Evolutionary conservation across 1,140 invertebrate species (phyloP), one percentile per base, ranked within the genome.

Genomic region (Meteorus sp.): DNA sequence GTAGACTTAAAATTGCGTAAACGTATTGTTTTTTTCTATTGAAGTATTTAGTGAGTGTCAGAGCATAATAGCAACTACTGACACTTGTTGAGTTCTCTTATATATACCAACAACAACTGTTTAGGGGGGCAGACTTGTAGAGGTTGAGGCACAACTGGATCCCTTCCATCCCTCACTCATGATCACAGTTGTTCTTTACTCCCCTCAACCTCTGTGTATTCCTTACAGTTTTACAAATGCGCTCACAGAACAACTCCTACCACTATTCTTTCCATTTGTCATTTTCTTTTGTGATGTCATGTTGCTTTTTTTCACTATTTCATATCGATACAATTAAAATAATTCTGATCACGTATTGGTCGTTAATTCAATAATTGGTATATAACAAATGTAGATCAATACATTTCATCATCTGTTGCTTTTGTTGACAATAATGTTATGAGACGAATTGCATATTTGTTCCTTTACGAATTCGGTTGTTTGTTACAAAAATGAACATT

Each of bases 31-130:
- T 20, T 31, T 4, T 13, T 27, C 11, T 39, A 29, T 45, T n/a
- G 25, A 23, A 25, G 35, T 63, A 68, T 68, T 67, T 71, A 63
- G 63, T n/a, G n/a, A n/a, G 59, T 63, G 64, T 62, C 60, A 59
- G 64, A 59, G 60, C 64, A 65, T 61, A 67, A 69, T 67, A 69
- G 63, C 62, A 70, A 62, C 65, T 71, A 76, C 73, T 66, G 72
- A 68, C 66, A 73, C 66, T 66, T 56, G 53, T 69, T 62, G 66
- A 69, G 58, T 63, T 59, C 61, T 55, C 62, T 72, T 72, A 70
- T 72, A 70, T 72, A 72, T 60, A 64, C 56, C 55, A 55, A 54
- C 8, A 35, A 31, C 47, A 25, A 52, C 33, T 52, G 15, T 52
- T 52, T 41, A 68, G 65, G 64, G 66, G 66, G 68, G 60, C 65